Base-by-base conservation (phyloP, 1,140 invertebrate genomes). In the Diorhabda carinulata region DNA sequence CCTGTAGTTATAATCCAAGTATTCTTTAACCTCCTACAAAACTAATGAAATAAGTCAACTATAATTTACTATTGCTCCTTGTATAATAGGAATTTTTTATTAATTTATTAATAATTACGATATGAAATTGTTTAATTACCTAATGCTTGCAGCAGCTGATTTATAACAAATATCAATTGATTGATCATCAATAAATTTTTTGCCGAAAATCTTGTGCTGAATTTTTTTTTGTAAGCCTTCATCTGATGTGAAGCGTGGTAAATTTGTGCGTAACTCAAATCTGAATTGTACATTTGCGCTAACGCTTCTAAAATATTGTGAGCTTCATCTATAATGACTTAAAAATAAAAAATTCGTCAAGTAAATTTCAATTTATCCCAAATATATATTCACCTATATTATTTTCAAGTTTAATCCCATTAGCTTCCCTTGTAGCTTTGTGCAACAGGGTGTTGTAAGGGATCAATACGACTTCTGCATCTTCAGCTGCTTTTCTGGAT, bases 241-340 rank as follows among this genome's bases (percentile, higher is more conserved):
- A 98, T 79, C 78, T 94, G 91, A 58, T 86, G 88, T 61, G 88
- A 87, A 65, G 91, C 89, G 71, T 88, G 84, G 9, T 86, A 75
- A 66, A 92, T 82, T 81, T 94, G 90, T 74, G 83, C 82, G 1
- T 86, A 87, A 41, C 82, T 88, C 44, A 97, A 81, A 65, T 90
- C 87, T 2, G 87, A 85, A 76, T 92, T 93, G 78, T 99, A 87
- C 73, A 98, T 92, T 77, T 90, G 89, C 68, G 91, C 89, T 69
- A 99, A 91, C 0, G 95, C 92, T 69, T 98, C 94, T 25, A 98
- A 83, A 4, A 99, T 84, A 84, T 99, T 99, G 76, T 99, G 98
- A 5, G 97, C 98, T 83, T 99, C 98, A 81, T 99, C 98, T 61
- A 99, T 89, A 70, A 99, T 92, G 1, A 99, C 82, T 52, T 8